Base-by-base conservation (phyloP, 2,797 vertebrate species). In the Hoplostethus atlanticus region DNA sequence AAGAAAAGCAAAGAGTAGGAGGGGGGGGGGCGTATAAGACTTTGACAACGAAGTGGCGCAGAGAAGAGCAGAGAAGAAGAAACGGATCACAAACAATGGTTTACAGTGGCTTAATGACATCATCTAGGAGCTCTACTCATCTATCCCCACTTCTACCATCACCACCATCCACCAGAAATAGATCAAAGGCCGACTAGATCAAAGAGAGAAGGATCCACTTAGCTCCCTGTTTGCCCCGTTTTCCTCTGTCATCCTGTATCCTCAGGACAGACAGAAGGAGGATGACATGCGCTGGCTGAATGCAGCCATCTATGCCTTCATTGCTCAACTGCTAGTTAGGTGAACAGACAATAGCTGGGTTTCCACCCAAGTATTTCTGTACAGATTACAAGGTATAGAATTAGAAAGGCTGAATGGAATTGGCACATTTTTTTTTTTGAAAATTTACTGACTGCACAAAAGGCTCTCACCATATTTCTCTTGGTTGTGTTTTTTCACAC, bases 121-220 rank as follows among this genome's bases (percentile, higher is more conserved):
- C 55, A 55, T 87, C 83, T 80, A 72, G 53, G 62, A 77, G 62
- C 65, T 75, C 80, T 28, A 81, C 80, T 78, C 76, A 66, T 76
- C 63, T 71, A 42, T 54, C 36, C 51, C 38, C 21, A 77, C 77
- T 84, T 82, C 62, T 64, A 68, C 59, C 57, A 65, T 51, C 63
- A 83, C 30, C 65, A 80, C 71, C 75, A 79, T 25, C 70, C 64
- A 77, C 71, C 84, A 80, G 58, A 80, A 84, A 83, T 76, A 91
- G 86, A 90, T 91, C 85, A 93, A 91, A 91, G 85, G 38, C 66
- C 31, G 59, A 77, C 75, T 51, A 79, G 66, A 89, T 91, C 69
- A 90, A 88, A 91, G 91, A 68, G 58, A 64, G 68, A 69, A 60
- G 21, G 50, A 83, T 79, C 84, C 76, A 90, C 74, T 90, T 85